Evolutionary conservation across 2,797 vertebrate genomes (phyloP), one percentile per base, ranked within the genome.

Genomic region (Channallabes apus): DNA sequence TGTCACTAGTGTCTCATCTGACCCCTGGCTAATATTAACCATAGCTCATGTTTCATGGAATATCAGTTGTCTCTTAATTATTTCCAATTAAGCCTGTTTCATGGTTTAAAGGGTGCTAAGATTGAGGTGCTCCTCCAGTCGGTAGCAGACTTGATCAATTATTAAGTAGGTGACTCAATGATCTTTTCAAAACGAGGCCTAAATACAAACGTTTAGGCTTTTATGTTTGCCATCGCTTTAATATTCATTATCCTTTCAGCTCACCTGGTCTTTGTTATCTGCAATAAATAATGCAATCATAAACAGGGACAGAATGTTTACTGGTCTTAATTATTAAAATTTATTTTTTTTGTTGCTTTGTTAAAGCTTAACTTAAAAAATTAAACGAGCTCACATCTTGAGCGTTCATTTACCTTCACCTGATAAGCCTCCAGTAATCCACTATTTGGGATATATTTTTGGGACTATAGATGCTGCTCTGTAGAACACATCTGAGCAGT

Each of bases 11-110:
- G 69, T 82, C 80, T 85, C 76, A 65, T 27, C 67, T 86, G 83
- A 85, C 72, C 85, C 73, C 80, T 82, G 54, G 82, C 86, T 85
- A 87, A 87, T 82, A 85, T 81, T 87, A 87, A 87, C 72, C 32
- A 24, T 68, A 82, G 82, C 80, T 84, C 41, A 79, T 35, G 38
- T 82, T 46, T 79, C 64, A 84, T 27, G 51, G 78, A 84, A 80
- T 69, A 76, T 84, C 58, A 82, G 73, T 41, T 85, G 81, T 71
- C 65, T 69, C 46, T 83, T 58, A n/a, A 62, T 80, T 68, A 77
- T 85, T 79, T 78, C 64, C 58, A 75, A 67, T 87, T 86, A 86
- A 82, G 71, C 65, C 84, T 76, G 56, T 69, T 81, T 54, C 54
- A 54, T 77, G 71, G 62, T 38, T 84, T 80, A 29, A 62, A 81